Evolutionary conservation across 2,888 invertebrate species (phyloP).

Genomic region (Yponomeuta cagnagella): DNA sequence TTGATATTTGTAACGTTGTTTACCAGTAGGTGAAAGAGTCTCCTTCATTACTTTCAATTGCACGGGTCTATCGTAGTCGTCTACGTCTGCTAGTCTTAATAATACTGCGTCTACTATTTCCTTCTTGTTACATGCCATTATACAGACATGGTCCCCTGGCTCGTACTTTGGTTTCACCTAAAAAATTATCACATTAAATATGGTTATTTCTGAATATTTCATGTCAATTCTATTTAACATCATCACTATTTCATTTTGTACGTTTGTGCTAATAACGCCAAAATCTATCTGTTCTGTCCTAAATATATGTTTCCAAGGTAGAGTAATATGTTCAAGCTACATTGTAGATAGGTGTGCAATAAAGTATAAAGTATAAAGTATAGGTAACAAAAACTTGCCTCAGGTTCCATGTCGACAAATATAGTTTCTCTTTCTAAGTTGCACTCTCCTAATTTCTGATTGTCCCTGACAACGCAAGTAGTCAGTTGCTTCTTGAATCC

Average conservation of each 20-base stretch:
- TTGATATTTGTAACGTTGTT: slow-evolving; percentile 17
- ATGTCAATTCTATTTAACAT: too few relatives aligned
- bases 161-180: slow-evolving; percentile 80
- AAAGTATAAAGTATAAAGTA: too few relatives aligned
- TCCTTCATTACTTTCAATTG: slow-evolving; percentile 89
- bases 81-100: slow-evolving; percentile 78
- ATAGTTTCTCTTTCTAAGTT: slow-evolving; percentile 73
- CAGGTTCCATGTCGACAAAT: slow-evolving; percentile 73
- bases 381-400: slow-evolving; percentile 39
- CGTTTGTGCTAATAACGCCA: too few relatives aligned
- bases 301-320: too few relatives aligned
- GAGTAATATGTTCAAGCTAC: neutral
- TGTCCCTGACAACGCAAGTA: slow-evolving; percentile 69
- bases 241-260: too few relatives aligned
- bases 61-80: slow-evolving; percentile 80
- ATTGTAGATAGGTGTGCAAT: neutral
- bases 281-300: too few relatives aligned
- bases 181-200: slow-evolving; percentile 23
- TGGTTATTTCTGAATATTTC: neutral
- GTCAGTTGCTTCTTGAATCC: slow-evolving; percentile 60
- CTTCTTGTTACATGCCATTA: slow-evolving; percentile 88
- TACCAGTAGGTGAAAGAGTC: slow-evolving; percentile 88
- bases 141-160: slow-evolving; percentile 95
- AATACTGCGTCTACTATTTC: slow-evolving; percentile 88
- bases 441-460: slow-evolving; percentile 76